phyloP scores from a whole-genome alignment of 2,113 vertebrate species.

The Beaufortia kweichowensis region DNA sequence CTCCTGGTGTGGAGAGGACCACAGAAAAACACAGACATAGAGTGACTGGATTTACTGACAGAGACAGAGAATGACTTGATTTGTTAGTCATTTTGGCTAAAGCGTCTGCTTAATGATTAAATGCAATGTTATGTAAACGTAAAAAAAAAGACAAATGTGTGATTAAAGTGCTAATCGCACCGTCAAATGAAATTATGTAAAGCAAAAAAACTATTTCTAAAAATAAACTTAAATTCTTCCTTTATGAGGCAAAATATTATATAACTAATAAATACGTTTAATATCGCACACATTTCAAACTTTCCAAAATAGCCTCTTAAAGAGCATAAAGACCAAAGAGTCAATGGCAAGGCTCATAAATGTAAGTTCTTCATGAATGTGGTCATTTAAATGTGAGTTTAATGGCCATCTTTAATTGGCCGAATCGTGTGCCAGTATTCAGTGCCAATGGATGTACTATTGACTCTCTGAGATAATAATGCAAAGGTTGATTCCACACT shows the following conservation, averaged over 20 bases:
- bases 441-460: slow-evolving; percentile 63
- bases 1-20: slow-evolving; percentile 19
- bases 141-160: background rate
- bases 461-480: slow-evolving; percentile 27
- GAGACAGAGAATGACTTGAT: background rate
- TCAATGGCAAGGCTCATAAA: slow-evolving; percentile 66
- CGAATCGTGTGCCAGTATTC: slow-evolving; percentile 58
- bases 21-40: background rate
- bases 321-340: slow-evolving; percentile 59
- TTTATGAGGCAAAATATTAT: too few relatives aligned
- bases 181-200: too few relatives aligned
- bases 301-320: slow-evolving; percentile 55
- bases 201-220: too few relatives aligned
- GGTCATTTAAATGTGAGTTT: slow-evolving; percentile 68
- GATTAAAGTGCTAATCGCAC: too few relatives aligned
- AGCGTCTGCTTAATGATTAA: too few relatives aligned
- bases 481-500: slow-evolving; percentile 17
- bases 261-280: too few relatives aligned
- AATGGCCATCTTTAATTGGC: slow-evolving; percentile 69
- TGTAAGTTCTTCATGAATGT: slow-evolving; percentile 66
- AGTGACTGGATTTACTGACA: background rate
- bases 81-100: too few relatives aligned
- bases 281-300: background rate
- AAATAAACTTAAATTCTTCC: too few relatives aligned
- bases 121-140: too few relatives aligned